Percentiles rank a stretch among this genome's conserved stretches.
Evolutionary conservation across 2,888 invertebrate species (phyloP).

Genomic region (Cerceris rybyensis): DNA sequence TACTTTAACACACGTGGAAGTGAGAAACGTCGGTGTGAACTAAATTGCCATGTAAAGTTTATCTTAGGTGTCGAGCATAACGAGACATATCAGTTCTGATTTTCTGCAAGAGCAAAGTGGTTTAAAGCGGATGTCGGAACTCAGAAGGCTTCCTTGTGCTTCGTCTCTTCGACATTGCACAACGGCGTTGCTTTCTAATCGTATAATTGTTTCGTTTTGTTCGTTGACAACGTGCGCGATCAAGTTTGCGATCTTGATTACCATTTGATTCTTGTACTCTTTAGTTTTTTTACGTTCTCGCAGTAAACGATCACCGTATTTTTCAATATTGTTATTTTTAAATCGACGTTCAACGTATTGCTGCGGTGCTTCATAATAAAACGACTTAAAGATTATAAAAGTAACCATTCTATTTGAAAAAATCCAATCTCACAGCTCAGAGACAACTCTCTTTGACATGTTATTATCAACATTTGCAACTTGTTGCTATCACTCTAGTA

Average conservation of each 20-base stretch:
- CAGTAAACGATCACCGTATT: no score
- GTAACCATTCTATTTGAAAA: no score
- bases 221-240: not conserved
- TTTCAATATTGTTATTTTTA: no score
- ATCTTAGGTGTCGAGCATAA: slow-evolving; percentile 34
- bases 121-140: slow-evolving; percentile 16
- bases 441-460: no score
- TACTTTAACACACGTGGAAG: slow-evolving; percentile 7
- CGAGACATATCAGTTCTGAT: slow-evolving; percentile 34
- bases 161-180: slow-evolving; percentile 9
- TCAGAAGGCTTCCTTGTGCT: slow-evolving; percentile 36
- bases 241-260: not conserved
- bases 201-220: not conserved
- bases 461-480: no score
- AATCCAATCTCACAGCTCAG: no score
- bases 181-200: slow-evolving; percentile 9
- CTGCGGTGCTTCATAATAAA: no score
- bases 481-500: no score
- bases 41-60: slow-evolving; percentile 48
- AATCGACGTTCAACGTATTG: no score
- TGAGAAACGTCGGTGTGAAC: slow-evolving; percentile 33
- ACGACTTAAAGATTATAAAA: no score
- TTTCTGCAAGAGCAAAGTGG: slow-evolving; percentile 24
- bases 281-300: not conserved
- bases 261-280: not conserved